Evolutionary conservation across 2,888 invertebrate species (phyloP).

Genomic region (Brachypalpus laphriformis): DNA sequence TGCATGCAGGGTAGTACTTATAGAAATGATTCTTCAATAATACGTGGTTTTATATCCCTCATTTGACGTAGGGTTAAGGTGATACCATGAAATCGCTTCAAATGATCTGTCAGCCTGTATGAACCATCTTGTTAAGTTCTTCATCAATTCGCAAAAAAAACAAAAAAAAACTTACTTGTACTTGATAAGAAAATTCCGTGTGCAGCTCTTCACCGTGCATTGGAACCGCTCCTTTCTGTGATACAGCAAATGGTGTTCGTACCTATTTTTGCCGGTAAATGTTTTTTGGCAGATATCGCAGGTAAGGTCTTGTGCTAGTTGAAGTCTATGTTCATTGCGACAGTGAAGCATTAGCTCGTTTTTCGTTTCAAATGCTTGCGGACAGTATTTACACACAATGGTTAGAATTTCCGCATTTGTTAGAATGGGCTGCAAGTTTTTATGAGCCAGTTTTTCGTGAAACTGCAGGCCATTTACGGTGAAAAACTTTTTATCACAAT

Average conservation of each 20-base stretch:
- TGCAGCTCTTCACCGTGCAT: conserved; percentile 39
- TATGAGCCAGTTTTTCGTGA: conserved; percentile 82
- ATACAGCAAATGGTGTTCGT: conserved; percentile 44
- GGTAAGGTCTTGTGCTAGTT: neutral
- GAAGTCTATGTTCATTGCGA: conserved; percentile 20
- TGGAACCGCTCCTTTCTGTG: conserved; percentile 24
- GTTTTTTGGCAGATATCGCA: conserved; percentile 48
- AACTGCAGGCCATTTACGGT: conserved; percentile 50
- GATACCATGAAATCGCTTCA: conserved; percentile 53
- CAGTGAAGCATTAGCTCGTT: conserved; percentile 1
- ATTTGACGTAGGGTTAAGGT: neutral
- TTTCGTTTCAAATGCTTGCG: conserved; percentile 33
- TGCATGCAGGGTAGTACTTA: no score
- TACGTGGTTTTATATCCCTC: neutral
- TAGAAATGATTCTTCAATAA: neutral
- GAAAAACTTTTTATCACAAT: conserved; percentile 65
- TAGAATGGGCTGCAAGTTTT: conserved; percentile 76
- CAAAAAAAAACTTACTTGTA: conserved; percentile 40
- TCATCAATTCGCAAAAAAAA: no score
- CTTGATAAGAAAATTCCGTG: conserved; percentile 14
- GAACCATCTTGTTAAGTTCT: neutral
- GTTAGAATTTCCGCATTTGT: conserved; percentile 34
- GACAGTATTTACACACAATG: conserved; percentile 43
- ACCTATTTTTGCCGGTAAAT: conserved; percentile 29
- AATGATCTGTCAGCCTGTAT: conserved; percentile 53